Evolutionary conservation across 2,113 vertebrate genomes (phyloP), one percentile per base, ranked within the genome.

Genomic region (Danio rerio): DNA sequence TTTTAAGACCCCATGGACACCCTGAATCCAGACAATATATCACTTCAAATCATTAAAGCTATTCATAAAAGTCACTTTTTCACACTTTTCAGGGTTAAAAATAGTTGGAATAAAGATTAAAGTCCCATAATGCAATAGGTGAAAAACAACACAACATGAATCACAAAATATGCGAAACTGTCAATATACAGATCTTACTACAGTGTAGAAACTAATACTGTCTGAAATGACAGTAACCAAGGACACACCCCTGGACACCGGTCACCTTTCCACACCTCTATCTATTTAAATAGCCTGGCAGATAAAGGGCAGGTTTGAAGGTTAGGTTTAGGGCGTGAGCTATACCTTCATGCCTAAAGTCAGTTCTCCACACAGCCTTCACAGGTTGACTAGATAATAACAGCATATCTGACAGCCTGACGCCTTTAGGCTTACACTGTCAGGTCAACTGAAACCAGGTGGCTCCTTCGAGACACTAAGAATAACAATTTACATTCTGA

Each of bases 251-350:
- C 8, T 31, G 7, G n/a, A 69, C 73, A 42, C 61, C n/a, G 65
- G 53, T 42, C 61, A 69, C 72, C 21, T 65, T 55, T 78, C 75
- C 75, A 78, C 75, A 52, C 58, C 75, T 52, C 15, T 56, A 71
- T 63, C 18, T 77, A 50, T 77, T 77, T 63, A 77, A 77, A 63
- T 31, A 52, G 47, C 52, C 77, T 63, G 21, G 7, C 21, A 55
- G 77, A 79, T 79, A 79, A 77, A 77, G 50, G 10, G 9, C 13
- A 43, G 15, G 77, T 63, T 63, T 63, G 75, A 77, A 79, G 62
- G 76, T 78, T 66, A 15, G 15, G 65, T 31, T 45, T 68, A 86
- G 45, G 82, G 82, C 56, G 82, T 79, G 82, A 10, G 45, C n/a
- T 61, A 31, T 31, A 2, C 8, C 70, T 75, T 45, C n/a, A 20